Percentiles rank a stretch among this genome's conserved stretches.
Conservation (phyloP, 2,888 invertebrate genomes). For the Xylophagus ater region DNA sequence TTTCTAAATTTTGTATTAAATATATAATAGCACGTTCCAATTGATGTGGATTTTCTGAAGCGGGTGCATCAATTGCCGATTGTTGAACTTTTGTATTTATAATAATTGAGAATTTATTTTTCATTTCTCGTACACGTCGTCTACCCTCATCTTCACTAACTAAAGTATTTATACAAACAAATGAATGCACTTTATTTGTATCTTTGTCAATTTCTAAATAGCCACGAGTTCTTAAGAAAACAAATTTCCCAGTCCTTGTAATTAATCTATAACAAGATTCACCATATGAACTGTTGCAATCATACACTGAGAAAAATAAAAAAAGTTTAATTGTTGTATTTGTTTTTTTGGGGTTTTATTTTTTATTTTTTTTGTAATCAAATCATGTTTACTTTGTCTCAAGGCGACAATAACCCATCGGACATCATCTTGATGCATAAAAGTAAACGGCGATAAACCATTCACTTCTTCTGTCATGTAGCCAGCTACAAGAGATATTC, state of each 20-base stretch:
- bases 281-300: slow-evolving; percentile 69
- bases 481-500: slow-evolving; percentile 78
- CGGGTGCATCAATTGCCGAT: slow-evolving; percentile 36
- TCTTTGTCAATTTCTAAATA: slow-evolving; percentile 70
- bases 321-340: slow-evolving; percentile 3
- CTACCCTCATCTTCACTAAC: slow-evolving; percentile 63
- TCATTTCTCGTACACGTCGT: slow-evolving; percentile 65
- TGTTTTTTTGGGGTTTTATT: background rate
- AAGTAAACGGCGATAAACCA: slow-evolving; percentile 78
- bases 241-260: slow-evolving; percentile 71
- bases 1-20: slow-evolving; percentile 45
- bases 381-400: slow-evolving; percentile 56
- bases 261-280: slow-evolving; percentile 77
- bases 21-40: slow-evolving; percentile 62
- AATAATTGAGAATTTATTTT: slow-evolving; percentile 62
- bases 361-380: background rate
- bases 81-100: slow-evolving; percentile 44
- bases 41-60: slow-evolving; percentile 58
- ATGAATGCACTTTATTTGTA: slow-evolving; percentile 68
- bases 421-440: slow-evolving; percentile 83
- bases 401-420: slow-evolving; percentile 81
- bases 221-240: slow-evolving; percentile 73
- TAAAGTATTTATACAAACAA: slow-evolving; percentile 75
- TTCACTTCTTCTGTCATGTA: slow-evolving; percentile 82
- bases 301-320: slow-evolving; percentile 56